Evolutionary conservation across 2,888 invertebrate genomes (phyloP).

Genomic region (Drosophila heteroneura): DNA sequence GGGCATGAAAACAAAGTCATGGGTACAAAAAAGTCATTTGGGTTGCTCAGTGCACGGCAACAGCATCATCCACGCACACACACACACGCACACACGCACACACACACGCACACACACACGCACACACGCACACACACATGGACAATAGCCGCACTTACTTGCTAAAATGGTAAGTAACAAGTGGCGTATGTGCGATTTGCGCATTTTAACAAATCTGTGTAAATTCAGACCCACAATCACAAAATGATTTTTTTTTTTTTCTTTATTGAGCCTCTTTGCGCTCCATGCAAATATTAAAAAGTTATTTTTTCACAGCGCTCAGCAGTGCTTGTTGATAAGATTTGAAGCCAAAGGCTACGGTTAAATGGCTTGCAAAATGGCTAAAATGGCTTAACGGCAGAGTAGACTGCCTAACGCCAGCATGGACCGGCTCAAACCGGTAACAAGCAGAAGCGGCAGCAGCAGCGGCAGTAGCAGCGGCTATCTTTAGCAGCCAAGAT

Average conservation of each 20-base stretch:
- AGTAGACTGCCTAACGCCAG: conserved; percentile 68
- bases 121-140: conserved; percentile 1
- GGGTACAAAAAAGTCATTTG: conserved; percentile 24
- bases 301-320: conserved; percentile 53
- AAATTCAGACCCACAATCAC: conserved; percentile 50
- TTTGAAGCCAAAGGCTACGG: conserved; percentile 31
- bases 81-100: conserved; percentile 1
- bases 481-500: conserved; percentile 25
- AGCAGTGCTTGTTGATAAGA: conserved; percentile 57
- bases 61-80: conserved; percentile 16
- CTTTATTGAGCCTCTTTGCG: conserved; percentile 14
- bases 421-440: conserved; percentile 62
- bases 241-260: background rate
- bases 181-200: conserved; percentile 71
- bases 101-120: conserved; percentile 3
- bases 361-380: conserved; percentile 28
- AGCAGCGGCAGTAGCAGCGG: conserved; percentile 2
- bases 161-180: conserved; percentile 70
- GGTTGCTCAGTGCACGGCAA: conserved; percentile 25
- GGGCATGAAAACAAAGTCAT: conserved; percentile 67
- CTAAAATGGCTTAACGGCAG: conserved; percentile 18
- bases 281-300: conserved; percentile 57
- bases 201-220: conserved; percentile 69
- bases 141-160: conserved; percentile 22
- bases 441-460: conserved; percentile 24